Evolutionary conservation across 2,113 vertebrate species (phyloP).

Genomic region (Aptenodytes patagonicus): DNA sequence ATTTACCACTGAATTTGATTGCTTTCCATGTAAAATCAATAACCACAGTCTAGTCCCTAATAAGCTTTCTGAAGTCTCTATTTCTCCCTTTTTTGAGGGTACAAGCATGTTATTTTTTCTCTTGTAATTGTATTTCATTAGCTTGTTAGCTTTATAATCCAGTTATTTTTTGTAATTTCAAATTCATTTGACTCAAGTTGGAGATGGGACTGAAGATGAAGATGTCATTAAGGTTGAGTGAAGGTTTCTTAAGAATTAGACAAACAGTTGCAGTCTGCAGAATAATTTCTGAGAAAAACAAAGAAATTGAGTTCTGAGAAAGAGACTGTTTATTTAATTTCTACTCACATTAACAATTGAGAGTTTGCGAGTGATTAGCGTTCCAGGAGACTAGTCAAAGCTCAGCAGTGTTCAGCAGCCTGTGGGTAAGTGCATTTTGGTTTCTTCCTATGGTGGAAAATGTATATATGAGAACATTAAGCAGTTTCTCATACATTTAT

Average conservation of each 20-base stretch:
- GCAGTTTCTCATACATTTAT: background rate
- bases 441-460: slow-evolving; percentile 33
- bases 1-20: slow-evolving; percentile 31
- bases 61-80: background rate
- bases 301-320: background rate
- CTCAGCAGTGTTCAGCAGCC: slow-evolving; percentile 1
- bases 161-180: background rate
- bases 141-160: background rate
- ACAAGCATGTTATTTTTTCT: background rate
- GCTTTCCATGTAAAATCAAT: slow-evolving; percentile 38
- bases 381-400: slow-evolving; percentile 15
- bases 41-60: background rate
- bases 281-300: slow-evolving; percentile 11
- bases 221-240: background rate
- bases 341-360: background rate
- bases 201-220: background rate
- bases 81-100: background rate
- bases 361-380: background rate
- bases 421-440: slow-evolving; percentile 14
- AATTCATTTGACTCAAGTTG: background rate
- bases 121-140: background rate
- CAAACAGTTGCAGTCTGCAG: background rate
- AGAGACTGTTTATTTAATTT: slow-evolving; percentile 14
- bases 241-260: background rate
- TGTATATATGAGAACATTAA: background rate